Base-by-base conservation (phyloP, 2,797 vertebrate species). In the Acanthurus leucopareius region DNA sequence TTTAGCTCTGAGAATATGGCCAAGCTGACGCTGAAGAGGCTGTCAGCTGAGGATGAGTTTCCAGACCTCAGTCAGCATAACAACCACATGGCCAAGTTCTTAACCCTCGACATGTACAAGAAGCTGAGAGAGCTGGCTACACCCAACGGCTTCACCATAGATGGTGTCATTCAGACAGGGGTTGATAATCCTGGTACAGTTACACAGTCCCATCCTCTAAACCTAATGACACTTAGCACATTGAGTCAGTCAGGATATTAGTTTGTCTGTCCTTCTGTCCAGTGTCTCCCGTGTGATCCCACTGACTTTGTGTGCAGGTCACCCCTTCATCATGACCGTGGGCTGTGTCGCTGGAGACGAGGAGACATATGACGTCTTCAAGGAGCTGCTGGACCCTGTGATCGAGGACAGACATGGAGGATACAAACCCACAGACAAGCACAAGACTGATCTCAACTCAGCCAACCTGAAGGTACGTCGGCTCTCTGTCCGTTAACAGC, bases 261-360 rank as follows among this genome's bases (percentile, higher is more conserved):
- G 40, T 66, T 7, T 51, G 40, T 65, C 14, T 61, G 53, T 20
- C n/a, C 4, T 0, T 13, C n/a, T 67, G 69, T 62, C 45, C 0
- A 1, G 10, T 3, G 15, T 67, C 14, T 20, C 58, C 25, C 9
- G 3, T 25, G 19, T 90, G 74, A 80, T 66, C 61, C 45, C 19
- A 16, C n/a, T 47, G 32, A 64, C 71, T 25, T 0, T 80, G 42
- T 69, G 49, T 58, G 57, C 88, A 99, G 98, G 98, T 61, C 98
- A 99, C 85, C 97, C 98, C 60, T 99, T 93, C 91, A 98, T 99
- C 89, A 95, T 98, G 97, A 99, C 98, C 0, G 97, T 99, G 93
- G 98, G 98, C 82, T 97, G 96, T 0, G 97, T 97, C 61, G 97
- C 97, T 44, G 97, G 98, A 15, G 98, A 99, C 64, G 98, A 99